These are phyloP conservation scores for Catocala sponsa DNA, from an alignment of 2,888 invertebrate species.

Conservation along the genomic window DNA sequence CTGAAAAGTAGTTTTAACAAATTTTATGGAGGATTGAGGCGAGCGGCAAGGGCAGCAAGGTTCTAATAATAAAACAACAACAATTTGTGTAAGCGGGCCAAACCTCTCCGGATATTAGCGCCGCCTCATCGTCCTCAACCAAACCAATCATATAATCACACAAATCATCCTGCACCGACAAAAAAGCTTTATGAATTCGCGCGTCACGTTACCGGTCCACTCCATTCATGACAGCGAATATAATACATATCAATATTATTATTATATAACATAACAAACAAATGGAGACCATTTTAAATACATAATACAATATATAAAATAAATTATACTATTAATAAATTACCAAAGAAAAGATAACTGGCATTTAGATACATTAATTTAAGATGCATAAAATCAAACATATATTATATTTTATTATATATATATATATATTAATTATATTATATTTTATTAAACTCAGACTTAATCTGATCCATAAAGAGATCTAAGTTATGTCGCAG, in stretches of 20 bases:
- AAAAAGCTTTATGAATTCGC: slow-evolving; percentile 67
- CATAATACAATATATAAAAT: background rate
- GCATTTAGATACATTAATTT: too few relatives aligned
- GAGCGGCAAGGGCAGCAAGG: slow-evolving; percentile 56
- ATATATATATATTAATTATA: too few relatives aligned
- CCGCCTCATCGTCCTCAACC: slow-evolving; percentile 87
- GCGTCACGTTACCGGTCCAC: slow-evolving; percentile 1
- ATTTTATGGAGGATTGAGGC: slow-evolving; percentile 54
- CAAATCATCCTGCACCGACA: slow-evolving; percentile 86
- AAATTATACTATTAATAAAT: background rate
- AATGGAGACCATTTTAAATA: background rate
- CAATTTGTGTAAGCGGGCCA: slow-evolving; percentile 60
- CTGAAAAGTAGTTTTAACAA: slow-evolving; percentile 23
- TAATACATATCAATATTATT: slow-evolving; percentile 2
- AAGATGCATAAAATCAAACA: too few relatives aligned
- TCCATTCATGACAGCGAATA: slow-evolving; percentile 4
- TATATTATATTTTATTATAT: too few relatives aligned
- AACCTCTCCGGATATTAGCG: slow-evolving; percentile 85
- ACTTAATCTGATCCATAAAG: too few relatives aligned
- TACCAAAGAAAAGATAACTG: too few relatives aligned
- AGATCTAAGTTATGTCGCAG: too few relatives aligned
- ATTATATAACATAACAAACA: background rate
- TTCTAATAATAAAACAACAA: slow-evolving; percentile 57
- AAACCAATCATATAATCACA: slow-evolving; percentile 88
- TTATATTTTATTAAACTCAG: too few relatives aligned